Percentiles rank a stretch among this genome's conserved stretches.
These are phyloP conservation scores for Pogonognathellus flavescens DNA, from an alignment of 1,140 invertebrate species.

Conservation along the genomic window DNA sequence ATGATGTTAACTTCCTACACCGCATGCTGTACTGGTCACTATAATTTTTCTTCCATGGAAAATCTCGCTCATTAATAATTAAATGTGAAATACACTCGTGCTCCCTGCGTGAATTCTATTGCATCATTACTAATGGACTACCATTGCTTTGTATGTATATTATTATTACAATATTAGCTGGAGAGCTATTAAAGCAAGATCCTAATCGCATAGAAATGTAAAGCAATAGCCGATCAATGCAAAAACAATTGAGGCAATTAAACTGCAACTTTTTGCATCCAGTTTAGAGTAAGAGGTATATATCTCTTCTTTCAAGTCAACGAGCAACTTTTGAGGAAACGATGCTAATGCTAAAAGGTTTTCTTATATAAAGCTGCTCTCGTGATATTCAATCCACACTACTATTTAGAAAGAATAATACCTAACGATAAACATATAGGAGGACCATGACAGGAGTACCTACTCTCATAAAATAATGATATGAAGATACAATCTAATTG, in stretches of 20 bases:
- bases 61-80: too few species aligned
- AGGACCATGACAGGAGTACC: too few species aligned
- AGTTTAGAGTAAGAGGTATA: too few species aligned
- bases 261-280: not conserved
- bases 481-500: too few species aligned
- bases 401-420: not conserved
- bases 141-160: too few species aligned
- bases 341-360: not conserved
- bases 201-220: not conserved
- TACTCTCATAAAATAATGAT: too few species aligned
- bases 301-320: not conserved
- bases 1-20: not conserved
- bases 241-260: slow-evolving; percentile 15
- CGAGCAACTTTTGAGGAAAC: not conserved
- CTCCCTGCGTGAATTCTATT: not conserved
- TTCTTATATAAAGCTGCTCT: not conserved
- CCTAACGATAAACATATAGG: not conserved
- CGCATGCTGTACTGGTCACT: not conserved
- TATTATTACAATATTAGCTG: too few species aligned
- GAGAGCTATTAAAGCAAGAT: not conserved
- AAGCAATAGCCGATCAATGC: not conserved
- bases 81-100: not conserved
- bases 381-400: not conserved
- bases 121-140: too few species aligned
- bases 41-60: too few species aligned